Evolutionary conservation across 2,888 invertebrate genomes (phyloP).

Genomic region (Seira sanloemensis): DNA sequence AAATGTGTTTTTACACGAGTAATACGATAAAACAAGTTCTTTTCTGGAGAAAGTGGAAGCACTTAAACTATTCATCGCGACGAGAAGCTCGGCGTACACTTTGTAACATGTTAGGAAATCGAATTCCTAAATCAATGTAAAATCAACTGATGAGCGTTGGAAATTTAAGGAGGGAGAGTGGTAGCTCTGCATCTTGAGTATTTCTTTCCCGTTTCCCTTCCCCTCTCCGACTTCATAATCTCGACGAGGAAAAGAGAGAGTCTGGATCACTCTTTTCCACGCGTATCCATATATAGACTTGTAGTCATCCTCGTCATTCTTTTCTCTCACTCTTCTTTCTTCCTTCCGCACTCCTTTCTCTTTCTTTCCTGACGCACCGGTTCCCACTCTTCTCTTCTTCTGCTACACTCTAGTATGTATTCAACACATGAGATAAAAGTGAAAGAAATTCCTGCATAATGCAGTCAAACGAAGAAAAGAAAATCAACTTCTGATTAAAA

Average conservation of each 20-base stretch:
- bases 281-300: neutral
- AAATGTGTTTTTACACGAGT: conserved; percentile 6
- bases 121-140: neutral
- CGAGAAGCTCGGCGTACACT: neutral
- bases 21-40: neutral
- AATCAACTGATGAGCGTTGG: conserved; percentile 2
- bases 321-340: conserved; percentile 2
- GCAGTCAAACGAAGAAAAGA: conserved; percentile 50
- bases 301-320: neutral
- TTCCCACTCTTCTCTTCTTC: conserved; percentile 31
- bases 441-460: conserved; percentile 62
- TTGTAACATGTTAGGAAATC: neutral
- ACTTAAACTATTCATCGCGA: neutral
- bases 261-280: neutral
- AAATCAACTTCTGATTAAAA: conserved; percentile 57
- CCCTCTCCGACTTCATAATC: neutral
- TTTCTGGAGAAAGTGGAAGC: neutral
- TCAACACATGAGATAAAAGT: conserved; percentile 38
- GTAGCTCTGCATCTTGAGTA: conserved; percentile 6
- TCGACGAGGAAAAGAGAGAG: neutral
- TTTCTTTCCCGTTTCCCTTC: conserved; percentile 2
- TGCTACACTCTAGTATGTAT: conserved; percentile 21
- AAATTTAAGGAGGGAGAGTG: neutral
- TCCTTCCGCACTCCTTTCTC: conserved; percentile 5
- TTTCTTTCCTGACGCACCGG: neutral